These are phyloP conservation scores for Sceloporus tristichus DNA, from an alignment of 2,113 vertebrate species.

Conservation along the genomic window DNA sequence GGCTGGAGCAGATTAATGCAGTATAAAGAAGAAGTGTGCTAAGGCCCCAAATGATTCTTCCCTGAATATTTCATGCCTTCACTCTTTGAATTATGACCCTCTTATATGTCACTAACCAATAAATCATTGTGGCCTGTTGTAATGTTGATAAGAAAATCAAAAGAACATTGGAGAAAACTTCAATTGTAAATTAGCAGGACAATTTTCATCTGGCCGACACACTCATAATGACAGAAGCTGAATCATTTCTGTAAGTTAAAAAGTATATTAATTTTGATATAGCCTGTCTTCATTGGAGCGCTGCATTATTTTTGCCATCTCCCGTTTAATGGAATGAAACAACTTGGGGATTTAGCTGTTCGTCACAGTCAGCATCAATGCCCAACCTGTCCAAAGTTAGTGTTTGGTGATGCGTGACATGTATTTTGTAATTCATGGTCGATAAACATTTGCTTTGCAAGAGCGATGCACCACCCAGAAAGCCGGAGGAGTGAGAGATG, in stretches of 20 bases:
- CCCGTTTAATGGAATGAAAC: slow-evolving; percentile 45
- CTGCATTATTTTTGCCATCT: neutral
- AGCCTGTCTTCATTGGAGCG: neutral
- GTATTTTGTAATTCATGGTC: slow-evolving; percentile 43
- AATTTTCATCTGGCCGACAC: slow-evolving; percentile 3
- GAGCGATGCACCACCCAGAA: slow-evolving; percentile 48
- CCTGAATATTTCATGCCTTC: slow-evolving; percentile 63
- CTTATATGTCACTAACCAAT: slow-evolving; percentile 54
- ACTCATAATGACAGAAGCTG: neutral
- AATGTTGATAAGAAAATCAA: slow-evolving; percentile 43
- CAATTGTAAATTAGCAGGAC: slow-evolving; percentile 38
- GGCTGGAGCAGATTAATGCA: too few relatives aligned
- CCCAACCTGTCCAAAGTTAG: slow-evolving; percentile 7
- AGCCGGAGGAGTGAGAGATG: slow-evolving; percentile 31
- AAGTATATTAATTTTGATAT: slow-evolving; percentile 38
- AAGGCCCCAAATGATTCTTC: slow-evolving; percentile 51
- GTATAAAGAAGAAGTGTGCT: too few relatives aligned
- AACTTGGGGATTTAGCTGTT: neutral
- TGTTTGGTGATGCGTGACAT: neutral
- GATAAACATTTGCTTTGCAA: slow-evolving; percentile 50
- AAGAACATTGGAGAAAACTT: slow-evolving; percentile 37
- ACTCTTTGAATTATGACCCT: slow-evolving; percentile 59
- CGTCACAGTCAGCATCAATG: neutral
- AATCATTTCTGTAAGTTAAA: slow-evolving; percentile 14
- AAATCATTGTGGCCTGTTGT: slow-evolving; percentile 49